Percentiles rank a stretch among this genome's conserved stretches.
Evolutionary conservation across 2,113 vertebrate species (phyloP).

Genomic region (Mugil cephalus): DNA sequence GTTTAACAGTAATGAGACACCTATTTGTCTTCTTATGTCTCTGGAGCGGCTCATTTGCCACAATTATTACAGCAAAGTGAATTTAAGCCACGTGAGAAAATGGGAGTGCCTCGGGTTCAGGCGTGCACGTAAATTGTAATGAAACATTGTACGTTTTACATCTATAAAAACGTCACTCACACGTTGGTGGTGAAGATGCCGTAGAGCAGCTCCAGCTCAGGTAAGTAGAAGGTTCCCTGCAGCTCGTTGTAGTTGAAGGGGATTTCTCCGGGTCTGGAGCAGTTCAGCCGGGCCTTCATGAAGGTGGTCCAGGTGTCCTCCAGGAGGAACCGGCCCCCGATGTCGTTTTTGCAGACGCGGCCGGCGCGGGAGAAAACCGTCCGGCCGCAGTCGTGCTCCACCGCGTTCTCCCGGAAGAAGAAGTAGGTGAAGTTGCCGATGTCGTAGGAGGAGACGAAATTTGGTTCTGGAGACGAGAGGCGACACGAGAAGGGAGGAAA

Average conservation of each 20-base stretch:
- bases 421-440: constrained; percentile 98
- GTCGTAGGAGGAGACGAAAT: constrained; percentile 97
- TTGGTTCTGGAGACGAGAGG: constrained; percentile 87
- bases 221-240: constrained; percentile 95
- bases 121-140: background rate
- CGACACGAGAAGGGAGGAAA: constrained; percentile 8
- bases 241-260: constrained; percentile 97
- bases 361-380: constrained; percentile 94
- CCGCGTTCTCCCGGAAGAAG: constrained; percentile 96
- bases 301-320: constrained; percentile 99
- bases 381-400: constrained; percentile 96
- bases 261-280: constrained; percentile 95
- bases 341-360: constrained; percentile 96
- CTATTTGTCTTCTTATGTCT: no score
- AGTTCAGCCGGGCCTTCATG: constrained; percentile 98
- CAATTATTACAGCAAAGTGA: background rate
- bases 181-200: constrained; percentile 98
- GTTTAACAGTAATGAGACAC: no score
- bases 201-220: constrained; percentile 95
- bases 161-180: constrained; percentile 81
- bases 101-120: background rate
- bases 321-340: constrained; percentile 94
- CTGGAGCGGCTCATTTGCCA: background rate
- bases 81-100: background rate
- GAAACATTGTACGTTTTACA: background rate